A percentile compares a stretch with the other conserved stretches of the same genome.
phyloP scores from a whole-genome alignment of 2,888 invertebrate species.

The Epistrophe grossulariae region DNA sequence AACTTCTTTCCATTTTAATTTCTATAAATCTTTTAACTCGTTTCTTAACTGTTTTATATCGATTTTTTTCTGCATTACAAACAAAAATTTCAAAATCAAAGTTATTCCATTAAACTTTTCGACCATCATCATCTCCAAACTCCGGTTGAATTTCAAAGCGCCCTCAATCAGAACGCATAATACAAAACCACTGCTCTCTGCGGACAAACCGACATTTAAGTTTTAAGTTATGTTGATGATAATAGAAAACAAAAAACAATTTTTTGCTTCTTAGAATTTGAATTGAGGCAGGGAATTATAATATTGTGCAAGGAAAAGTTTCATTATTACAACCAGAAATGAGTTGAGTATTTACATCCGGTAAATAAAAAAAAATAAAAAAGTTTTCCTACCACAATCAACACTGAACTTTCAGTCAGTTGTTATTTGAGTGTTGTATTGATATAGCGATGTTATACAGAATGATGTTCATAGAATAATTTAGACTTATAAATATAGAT shows the following conservation, averaged over 20 bases:
- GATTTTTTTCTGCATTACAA: constrained; percentile 29
- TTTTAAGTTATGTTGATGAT: constrained; percentile 15
- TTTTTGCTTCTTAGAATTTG: constrained; percentile 15
- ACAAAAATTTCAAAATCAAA: constrained; percentile 22
- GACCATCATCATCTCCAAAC: constrained; percentile 36
- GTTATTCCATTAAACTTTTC: constrained; percentile 44
- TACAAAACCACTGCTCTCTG: neutral
- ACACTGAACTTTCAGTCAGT: constrained; percentile 1
- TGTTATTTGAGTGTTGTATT: neutral
- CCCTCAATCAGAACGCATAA: constrained; percentile 12
- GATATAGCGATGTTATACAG: constrained; percentile 43
- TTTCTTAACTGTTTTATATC: constrained; percentile 13
- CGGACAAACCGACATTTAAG: neutral
- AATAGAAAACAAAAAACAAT: neutral
- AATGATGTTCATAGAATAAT: constrained; percentile 6
- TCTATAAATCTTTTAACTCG: neutral
- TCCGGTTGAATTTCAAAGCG: constrained; percentile 29
- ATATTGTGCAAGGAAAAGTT: constrained; percentile 22
- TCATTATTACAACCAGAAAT: constrained; percentile 6
- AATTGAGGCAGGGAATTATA: neutral
- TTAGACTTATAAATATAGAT: constrained; percentile 14
- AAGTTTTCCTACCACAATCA: constrained; percentile 30
- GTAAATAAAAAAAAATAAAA: neutral
- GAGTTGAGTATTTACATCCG: constrained; percentile 9
- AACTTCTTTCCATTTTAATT: neutral